A percentile compares a stretch with the other conserved stretches of the same genome.
These are phyloP conservation scores for Homalodisca vitripennis DNA, from an alignment of 1,140 invertebrate species.

Conservation along the genomic window DNA sequence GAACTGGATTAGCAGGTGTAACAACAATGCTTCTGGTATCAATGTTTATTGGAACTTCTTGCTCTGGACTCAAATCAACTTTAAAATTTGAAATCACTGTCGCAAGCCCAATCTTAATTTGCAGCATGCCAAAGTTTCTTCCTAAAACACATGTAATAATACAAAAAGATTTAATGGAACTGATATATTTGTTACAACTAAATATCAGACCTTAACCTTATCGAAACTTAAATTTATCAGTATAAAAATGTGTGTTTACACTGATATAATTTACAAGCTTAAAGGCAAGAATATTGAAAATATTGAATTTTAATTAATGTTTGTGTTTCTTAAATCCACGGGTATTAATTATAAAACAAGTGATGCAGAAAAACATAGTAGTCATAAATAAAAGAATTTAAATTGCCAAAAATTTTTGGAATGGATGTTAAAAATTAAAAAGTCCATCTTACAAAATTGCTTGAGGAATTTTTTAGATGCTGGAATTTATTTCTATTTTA, in stretches of 20 bases:
- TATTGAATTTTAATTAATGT: neutral
- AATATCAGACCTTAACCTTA: neutral
- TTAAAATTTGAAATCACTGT: constrained; percentile 24
- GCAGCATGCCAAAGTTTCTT: constrained; percentile 50
- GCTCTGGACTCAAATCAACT: neutral
- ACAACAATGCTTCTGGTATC: constrained; percentile 10
- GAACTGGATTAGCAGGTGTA: constrained; percentile 1
- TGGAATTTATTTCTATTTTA: no score
- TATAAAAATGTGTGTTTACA: neutral
- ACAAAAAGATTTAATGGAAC: neutral
- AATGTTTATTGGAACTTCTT: neutral
- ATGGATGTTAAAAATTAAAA: no score
- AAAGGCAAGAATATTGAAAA: neutral
- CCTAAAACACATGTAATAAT: constrained; percentile 36
- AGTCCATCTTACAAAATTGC: no score
- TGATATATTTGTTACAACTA: neutral
- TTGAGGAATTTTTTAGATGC: no score
- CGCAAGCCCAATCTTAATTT: constrained; percentile 48
- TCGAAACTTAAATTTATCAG: neutral
- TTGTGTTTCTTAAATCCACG: no score
- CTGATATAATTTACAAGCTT: neutral
- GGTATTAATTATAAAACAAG: no score
- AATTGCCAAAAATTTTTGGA: no score
- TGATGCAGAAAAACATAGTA: no score
- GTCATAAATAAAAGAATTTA: no score